Conservation (phyloP, 1,140 invertebrate genomes). For the Mycetomoellerius zeteki region DNA sequence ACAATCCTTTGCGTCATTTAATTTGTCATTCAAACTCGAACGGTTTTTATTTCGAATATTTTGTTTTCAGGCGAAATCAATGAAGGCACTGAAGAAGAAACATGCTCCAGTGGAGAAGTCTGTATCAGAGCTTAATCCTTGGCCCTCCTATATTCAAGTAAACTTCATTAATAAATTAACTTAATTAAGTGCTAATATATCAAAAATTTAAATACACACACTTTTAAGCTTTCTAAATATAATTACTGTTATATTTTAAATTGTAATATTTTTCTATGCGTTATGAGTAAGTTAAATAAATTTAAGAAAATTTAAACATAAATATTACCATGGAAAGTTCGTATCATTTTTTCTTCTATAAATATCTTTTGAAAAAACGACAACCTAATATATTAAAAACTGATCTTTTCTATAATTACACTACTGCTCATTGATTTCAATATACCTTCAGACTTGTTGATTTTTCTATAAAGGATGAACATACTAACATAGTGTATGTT, state of each 20-base stretch:
- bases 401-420: neutral
- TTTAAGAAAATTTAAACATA: neutral
- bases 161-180: neutral
- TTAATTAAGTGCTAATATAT: neutral
- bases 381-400: neutral
- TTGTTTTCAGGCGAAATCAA: slow-evolving; percentile 84
- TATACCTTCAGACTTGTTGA: too few relatives aligned
- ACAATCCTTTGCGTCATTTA: neutral
- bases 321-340: too few relatives aligned
- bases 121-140: slow-evolving; percentile 91
- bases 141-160: slow-evolving; percentile 92
- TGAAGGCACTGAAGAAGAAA: slow-evolving; percentile 89
- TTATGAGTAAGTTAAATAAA: neutral
- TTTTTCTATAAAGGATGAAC: too few relatives aligned
- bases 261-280: neutral
- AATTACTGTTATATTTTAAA: neutral
- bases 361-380: too few relatives aligned
- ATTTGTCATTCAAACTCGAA: neutral
- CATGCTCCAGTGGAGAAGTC: slow-evolving; percentile 82
- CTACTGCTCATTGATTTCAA: too few relatives aligned
- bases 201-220: neutral
- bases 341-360: too few relatives aligned
- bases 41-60: slow-evolving; percentile 24
- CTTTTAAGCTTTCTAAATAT: neutral
- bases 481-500: too few relatives aligned